Conservation (phyloP, 2,888 invertebrate species). For the Asteroscopus sphinx region DNA sequence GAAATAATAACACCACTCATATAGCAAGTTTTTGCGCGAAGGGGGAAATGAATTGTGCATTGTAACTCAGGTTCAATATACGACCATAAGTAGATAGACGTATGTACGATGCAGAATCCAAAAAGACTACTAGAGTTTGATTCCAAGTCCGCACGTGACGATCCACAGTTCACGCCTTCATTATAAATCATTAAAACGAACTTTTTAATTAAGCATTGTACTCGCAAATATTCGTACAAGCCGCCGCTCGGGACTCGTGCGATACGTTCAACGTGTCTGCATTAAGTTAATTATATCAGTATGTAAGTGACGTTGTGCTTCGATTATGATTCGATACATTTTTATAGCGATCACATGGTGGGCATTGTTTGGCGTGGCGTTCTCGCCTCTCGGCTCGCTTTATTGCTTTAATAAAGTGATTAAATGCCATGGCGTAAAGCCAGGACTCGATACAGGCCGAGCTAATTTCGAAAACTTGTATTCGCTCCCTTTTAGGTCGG, state of each 20-base stretch:
- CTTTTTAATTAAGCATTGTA: constrained; percentile 82
- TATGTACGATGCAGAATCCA: constrained; percentile 6
- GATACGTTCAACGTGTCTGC: constrained; percentile 71
- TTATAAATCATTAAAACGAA: constrained; percentile 72
- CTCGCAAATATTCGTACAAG: constrained; percentile 58
- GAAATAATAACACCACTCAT: constrained; percentile 17
- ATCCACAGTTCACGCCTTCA: constrained; percentile 64
- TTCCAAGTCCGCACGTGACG: constrained; percentile 57
- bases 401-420: constrained; percentile 84
- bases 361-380: constrained; percentile 76
- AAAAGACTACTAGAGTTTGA: constrained; percentile 31
- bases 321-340: constrained; percentile 77
- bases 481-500: constrained; percentile 66
- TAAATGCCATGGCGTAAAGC: constrained; percentile 81
- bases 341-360: constrained; percentile 78
- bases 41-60: constrained; percentile 19
- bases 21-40: constrained; percentile 6
- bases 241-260: constrained; percentile 43
- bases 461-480: constrained; percentile 80
- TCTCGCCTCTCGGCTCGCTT: constrained; percentile 69
- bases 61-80: background rate
- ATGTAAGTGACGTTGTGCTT: constrained; percentile 73
- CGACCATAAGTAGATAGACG: constrained; percentile 1
- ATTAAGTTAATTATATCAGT: constrained; percentile 77
- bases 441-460: constrained; percentile 69